Base-by-base conservation (phyloP, 2,888 invertebrate genomes). In the Zhengitettix transpicula region DNA sequence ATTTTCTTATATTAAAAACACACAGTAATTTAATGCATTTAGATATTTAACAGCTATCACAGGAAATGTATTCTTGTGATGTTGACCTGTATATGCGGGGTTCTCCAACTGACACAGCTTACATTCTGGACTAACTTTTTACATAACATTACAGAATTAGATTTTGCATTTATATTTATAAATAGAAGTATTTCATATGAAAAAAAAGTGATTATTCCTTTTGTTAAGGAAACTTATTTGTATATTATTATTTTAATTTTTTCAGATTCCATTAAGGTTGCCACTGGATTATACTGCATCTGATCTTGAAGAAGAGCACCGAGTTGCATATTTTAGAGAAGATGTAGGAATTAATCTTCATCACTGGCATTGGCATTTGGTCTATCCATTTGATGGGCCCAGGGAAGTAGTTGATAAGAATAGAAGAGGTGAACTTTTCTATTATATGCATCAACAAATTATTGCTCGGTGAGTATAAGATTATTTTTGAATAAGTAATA, bases 301-400 rank as follows among this genome's bases (percentile, higher is more conserved):
- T 0, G 80, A 83, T 64, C 67, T 77, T 3, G 89, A 91, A 67
- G 82, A 82, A 1, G 91, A 92, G 67, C 89, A 91, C 71, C 80
- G 85, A 9, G 72, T 89, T 62, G 85, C 88, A 41, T 92, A 91
- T 73, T 91, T 87, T 79, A 81, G 90, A 52, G 91, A 91, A 71
- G 91, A 90, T 71, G 76, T 89, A 62, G 89, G 89, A 64, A 78
- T 91, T 66, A 91, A 91, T 74, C 81, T 88, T 58, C 91, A 91
- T 71, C 91, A 92, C 71, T 92, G 90, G 90, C 90, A 91, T 70
- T 91, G 90, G 90, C 91, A 92, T 72, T 77, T 91, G 65, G 89
- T 91, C 1, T 91, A 90, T 71, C 90, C 90, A 0, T 85, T 84
- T 71, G 83, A 84, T 65, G 68, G 66, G 0, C 81, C 84, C 0